Evolutionary conservation across 2,888 invertebrate species (phyloP).

Genomic region (Seladonia tumulorum): DNA sequence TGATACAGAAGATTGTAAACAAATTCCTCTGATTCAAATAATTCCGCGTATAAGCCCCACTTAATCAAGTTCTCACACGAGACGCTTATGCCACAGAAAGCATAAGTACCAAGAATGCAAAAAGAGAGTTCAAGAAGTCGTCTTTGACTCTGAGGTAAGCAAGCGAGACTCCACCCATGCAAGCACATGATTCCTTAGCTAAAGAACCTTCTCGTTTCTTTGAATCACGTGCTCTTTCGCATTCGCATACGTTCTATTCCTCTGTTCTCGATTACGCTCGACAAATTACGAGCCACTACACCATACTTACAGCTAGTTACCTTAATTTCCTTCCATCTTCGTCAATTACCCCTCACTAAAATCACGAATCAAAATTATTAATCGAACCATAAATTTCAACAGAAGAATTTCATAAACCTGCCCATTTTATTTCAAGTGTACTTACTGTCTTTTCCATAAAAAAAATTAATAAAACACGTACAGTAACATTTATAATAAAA

Average conservation of each 20-base stretch:
- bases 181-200: constrained; percentile 2
- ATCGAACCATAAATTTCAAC: neutral
- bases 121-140: constrained; percentile 4
- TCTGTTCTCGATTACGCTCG: constrained; percentile 10
- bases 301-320: neutral
- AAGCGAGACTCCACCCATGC: neutral
- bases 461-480: no score
- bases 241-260: neutral
- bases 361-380: neutral
- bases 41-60: neutral
- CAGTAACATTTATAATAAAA: no score
- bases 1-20: neutral
- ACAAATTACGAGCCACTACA: neutral
- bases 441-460: no score
- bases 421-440: neutral
- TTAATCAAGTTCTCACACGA: neutral
- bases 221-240: neutral
- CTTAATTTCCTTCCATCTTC: neutral
- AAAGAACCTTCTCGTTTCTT: neutral
- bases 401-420: neutral
- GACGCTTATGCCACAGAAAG: neutral
- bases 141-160: neutral
- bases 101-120: neutral
- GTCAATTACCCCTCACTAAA: neutral
- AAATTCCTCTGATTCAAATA: neutral